Base-by-base conservation (phyloP, 2,113 vertebrate species). In the Lepidothrix coronata region DNA sequence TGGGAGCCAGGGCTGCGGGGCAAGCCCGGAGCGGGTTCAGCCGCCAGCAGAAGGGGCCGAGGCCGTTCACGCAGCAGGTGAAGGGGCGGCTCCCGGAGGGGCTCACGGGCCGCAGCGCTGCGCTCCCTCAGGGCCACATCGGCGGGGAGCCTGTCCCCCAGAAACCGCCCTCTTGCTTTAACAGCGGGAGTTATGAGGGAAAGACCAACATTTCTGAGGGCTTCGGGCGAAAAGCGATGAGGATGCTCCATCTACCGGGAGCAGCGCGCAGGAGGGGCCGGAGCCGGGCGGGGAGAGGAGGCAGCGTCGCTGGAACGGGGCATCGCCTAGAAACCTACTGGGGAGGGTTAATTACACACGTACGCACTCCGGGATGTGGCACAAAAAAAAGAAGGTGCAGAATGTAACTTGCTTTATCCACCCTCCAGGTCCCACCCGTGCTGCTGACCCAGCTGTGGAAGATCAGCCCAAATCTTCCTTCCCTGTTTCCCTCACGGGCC, bases 191-290 rank as follows among this genome's bases (percentile, higher is more conserved):
- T 41, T 14, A 1, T 2, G 19, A 84, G 39, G 62, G 59, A 58
- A 61, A 57, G 13, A 52, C 1, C 4, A 21, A 9, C 62, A 6
- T 43, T 80, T 17, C 43, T 44, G 30, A 58, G 48, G 19, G 59
- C 66, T 81, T 2, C 8, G 35, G 51, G 59, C 79, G 86, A 95
- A 97, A 97, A 94, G 91, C 96, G 94, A 97, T 93, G 91, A 96
- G 90, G 93, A 97, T 97, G 87, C 95, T 97, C 96, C 97, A 97
- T 95, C 95, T 97, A 87, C 96, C 94, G 97, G 95, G 97, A 65
- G 96, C 68, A 89, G 77, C 15, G 87, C n/a, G 96, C 80, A 95
- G 93, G 49, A 48, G 37, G n/a, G 82, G 58, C 46, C 21, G 72
- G 13, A 37, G 43, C 24, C 20, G 22, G 39, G 41, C 13, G 13